A percentile compares a stretch with the other conserved stretches of the same genome.
phyloP scores from a whole-genome alignment of 2,797 vertebrate genomes.

The Sciurus carolinensis region DNA sequence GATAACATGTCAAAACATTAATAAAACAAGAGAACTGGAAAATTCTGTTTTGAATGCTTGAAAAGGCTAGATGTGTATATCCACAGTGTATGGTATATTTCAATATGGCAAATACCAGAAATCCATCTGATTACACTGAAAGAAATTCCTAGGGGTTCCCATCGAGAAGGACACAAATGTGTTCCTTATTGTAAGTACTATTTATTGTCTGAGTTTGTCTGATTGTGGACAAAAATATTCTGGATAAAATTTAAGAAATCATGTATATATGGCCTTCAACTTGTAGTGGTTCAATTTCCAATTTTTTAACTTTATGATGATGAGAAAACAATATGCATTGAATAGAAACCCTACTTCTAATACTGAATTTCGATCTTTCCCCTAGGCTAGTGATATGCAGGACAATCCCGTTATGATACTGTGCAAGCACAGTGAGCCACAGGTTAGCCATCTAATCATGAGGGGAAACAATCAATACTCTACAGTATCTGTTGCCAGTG shows the following conservation, averaged over 20 bases:
- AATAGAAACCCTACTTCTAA: neutral
- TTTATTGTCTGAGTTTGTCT: neutral
- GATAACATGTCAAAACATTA: conserved; percentile 52
- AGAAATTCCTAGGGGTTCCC: neutral
- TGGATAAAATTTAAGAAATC: neutral
- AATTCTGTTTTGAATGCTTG: conserved; percentile 56
- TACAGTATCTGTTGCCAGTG: neutral
- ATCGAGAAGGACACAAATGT: neutral
- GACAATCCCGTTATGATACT: neutral
- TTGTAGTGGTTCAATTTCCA: neutral
- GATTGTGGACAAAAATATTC: neutral
- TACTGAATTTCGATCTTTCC: neutral
- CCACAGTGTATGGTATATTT: neutral
- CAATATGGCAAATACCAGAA: neutral
- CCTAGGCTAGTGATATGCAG: neutral
- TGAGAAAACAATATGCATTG: neutral
- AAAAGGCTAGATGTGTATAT: conserved; percentile 2
- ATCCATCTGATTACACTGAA: conserved; percentile 49
- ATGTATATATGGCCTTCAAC: neutral
- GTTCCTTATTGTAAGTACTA: conserved; percentile 36
- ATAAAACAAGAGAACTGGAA: conserved; percentile 46
- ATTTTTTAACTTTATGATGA: neutral
- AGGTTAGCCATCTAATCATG: neutral
- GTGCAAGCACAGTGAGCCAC: neutral
- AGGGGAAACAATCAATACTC: neutral